Evolutionary conservation across 30 jellyfish, hydroid and myxozoan species (phyloP).

Genomic region (Nemopilema nomurai): DNA sequence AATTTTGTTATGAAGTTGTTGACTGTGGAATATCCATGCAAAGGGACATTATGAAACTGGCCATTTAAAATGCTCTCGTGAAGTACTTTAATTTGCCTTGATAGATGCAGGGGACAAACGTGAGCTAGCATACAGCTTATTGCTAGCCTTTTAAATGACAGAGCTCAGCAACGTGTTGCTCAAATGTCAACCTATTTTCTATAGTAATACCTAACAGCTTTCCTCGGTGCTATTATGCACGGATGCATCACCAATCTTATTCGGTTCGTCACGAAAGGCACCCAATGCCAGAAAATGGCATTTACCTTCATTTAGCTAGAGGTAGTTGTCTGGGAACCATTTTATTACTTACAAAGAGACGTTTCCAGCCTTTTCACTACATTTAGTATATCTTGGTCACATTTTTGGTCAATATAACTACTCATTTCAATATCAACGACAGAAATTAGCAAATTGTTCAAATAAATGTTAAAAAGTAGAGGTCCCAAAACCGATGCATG

Average conservation of each 20-base stretch:
- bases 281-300: conserved; percentile 40
- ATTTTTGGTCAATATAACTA: conserved; percentile 41
- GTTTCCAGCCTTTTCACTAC: too few species aligned
- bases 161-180: conserved; percentile 50
- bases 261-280: conserved; percentile 6
- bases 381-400: too few species aligned
- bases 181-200: conserved; percentile 42
- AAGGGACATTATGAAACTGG: too few species aligned
- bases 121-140: too few species aligned
- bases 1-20: neutral
- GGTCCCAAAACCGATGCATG: conserved; percentile 57
- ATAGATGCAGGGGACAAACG: too few species aligned
- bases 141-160: conserved; percentile 67
- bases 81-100: too few species aligned
- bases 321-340: conserved; percentile 37
- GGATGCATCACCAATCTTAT: conserved; percentile 22
- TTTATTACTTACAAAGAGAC: conserved; percentile 23
- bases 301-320: conserved; percentile 31
- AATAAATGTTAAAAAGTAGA: conserved; percentile 39
- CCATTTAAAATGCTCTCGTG: too few species aligned
- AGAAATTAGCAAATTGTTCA: conserved; percentile 32
- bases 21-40: neutral
- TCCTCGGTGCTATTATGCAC: conserved; percentile 19
- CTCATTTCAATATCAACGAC: conserved; percentile 27
- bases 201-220: conserved; percentile 40